Base-by-base conservation (phyloP, 2,113 vertebrate genomes). In the Nothobranchius kuhntae region DNA sequence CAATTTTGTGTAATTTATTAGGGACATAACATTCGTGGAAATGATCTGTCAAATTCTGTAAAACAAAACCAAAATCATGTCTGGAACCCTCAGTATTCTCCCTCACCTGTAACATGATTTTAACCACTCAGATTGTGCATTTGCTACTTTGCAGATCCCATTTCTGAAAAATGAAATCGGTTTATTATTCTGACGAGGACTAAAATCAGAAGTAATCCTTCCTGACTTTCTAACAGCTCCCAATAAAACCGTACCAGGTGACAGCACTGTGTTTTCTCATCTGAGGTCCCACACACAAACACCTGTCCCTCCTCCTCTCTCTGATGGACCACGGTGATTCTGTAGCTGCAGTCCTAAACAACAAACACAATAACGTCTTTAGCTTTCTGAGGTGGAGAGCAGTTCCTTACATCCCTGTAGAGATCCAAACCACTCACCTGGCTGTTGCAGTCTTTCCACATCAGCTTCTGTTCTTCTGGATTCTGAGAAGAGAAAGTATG, bases 221-320 rank as follows among this genome's bases (percentile, higher is more conserved):
- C 30, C 30, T 2, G 30, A 11, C 40, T 4, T 8, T 51, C n/a
- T 30, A 53, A 12, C 30, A 47, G 12, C 46, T 59, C 38, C 59
- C 11, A 14, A 10, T 60, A 50, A 44, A 24, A 9, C 7, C 69
- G 3, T 89, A 92, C 92, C 88, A 66, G 8, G 5, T 53, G 10
- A 56, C 88, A 90, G 70, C 92, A 93, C 1, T 14, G 0, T 0
- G 72, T 71, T 0, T 21, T 0, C 2, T 0, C 0, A 6, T 0
- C 6, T 0, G 40, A 7, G 4, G 40, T 77, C 7, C 73, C 73
- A 45, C 92, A 93, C 8, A 89, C 21, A 30, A 89, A 76, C 21
- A 86, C 15, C 0, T 17, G 14, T 44, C 70, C 44, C 26, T 7
- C 12, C 0, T 71, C 26, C 1, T 53, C 2, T 3, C 12, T 77